A percentile compares a stretch with the other conserved stretches of the same genome.
phyloP scores from a whole-genome alignment of 2,888 invertebrate species.

The Kuschelorhynchus macadamiae region DNA sequence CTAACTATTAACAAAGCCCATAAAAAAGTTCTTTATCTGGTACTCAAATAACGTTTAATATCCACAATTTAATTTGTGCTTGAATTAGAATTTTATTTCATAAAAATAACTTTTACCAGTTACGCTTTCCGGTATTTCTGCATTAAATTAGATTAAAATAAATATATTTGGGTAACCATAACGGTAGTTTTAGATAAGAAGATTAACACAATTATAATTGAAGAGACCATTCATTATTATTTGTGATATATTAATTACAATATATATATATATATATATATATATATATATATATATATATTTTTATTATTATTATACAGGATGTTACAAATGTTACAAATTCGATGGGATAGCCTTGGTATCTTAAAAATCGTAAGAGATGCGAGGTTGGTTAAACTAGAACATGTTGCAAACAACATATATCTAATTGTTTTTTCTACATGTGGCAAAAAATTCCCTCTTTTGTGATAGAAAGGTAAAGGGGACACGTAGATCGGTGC shows the following conservation, averaged over 20 bases:
- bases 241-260: background rate
- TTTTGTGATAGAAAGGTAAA: too few relatives aligned
- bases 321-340: background rate
- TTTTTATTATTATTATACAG: background rate
- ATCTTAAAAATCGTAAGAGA: too few relatives aligned
- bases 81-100: too few relatives aligned
- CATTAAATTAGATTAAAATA: constrained; percentile 2
- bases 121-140: background rate
- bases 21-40: too few relatives aligned
- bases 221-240: background rate
- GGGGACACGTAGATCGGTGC: too few relatives aligned
- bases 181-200: background rate
- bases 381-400: background rate
- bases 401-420: background rate
- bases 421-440: background rate
- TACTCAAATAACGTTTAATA: too few relatives aligned
- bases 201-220: background rate
- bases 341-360: background rate
- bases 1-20: too few relatives aligned
- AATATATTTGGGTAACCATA: background rate
- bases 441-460: background rate
- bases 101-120: background rate
- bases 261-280: too few relatives aligned
- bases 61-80: too few relatives aligned
- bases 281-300: background rate